phyloP scores from a whole-genome alignment of 2,888 invertebrate species.

The Sesia bembeciformis region DNA sequence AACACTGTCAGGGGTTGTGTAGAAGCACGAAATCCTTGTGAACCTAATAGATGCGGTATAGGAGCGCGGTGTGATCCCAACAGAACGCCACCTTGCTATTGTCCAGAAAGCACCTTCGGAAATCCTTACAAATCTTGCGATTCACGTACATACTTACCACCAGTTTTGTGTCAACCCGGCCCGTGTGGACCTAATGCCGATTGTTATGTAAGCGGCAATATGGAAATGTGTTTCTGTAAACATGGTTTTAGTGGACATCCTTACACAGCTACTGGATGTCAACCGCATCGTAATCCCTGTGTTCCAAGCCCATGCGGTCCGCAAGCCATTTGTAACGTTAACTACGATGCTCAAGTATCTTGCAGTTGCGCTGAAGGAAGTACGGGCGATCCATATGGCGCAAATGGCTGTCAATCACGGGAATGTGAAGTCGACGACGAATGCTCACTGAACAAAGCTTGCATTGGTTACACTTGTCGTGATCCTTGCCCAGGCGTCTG shows the following conservation, averaged over 20 bases:
- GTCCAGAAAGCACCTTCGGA: conserved; percentile 86
- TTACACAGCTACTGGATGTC: conserved; percentile 78
- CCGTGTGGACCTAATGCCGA: conserved; percentile 89
- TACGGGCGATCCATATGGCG: conserved; percentile 83
- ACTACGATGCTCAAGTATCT: conserved; percentile 79
- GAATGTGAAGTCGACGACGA: conserved; percentile 88
- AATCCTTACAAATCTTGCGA: conserved; percentile 87
- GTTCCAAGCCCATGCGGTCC: conserved; percentile 88
- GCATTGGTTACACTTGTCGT: conserved; percentile 85
- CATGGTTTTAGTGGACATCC: conserved; percentile 85
- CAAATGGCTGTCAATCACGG: conserved; percentile 82
- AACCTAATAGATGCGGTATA: conserved; percentile 86
- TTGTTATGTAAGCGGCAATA: conserved; percentile 87
- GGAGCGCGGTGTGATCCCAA: conserved; percentile 87
- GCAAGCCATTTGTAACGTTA: conserved; percentile 81
- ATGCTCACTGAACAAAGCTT: conserved; percentile 81
- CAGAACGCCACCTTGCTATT: conserved; percentile 86
- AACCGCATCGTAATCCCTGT: conserved; percentile 81
- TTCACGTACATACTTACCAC: conserved; percentile 68
- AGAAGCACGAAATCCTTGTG: conserved; percentile 85
- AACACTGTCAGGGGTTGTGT: conserved; percentile 91
- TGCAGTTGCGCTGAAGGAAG: conserved; percentile 85
- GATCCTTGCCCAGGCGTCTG: conserved; percentile 90
- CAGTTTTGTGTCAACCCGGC: conserved; percentile 84
- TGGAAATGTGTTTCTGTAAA: conserved; percentile 89